A percentile compares a stretch with the other conserved stretches of the same genome.
These are phyloP conservation scores for Amphiprion percula DNA, from an alignment of 2,113 vertebrate genomes.

Conservation along the genomic window DNA sequence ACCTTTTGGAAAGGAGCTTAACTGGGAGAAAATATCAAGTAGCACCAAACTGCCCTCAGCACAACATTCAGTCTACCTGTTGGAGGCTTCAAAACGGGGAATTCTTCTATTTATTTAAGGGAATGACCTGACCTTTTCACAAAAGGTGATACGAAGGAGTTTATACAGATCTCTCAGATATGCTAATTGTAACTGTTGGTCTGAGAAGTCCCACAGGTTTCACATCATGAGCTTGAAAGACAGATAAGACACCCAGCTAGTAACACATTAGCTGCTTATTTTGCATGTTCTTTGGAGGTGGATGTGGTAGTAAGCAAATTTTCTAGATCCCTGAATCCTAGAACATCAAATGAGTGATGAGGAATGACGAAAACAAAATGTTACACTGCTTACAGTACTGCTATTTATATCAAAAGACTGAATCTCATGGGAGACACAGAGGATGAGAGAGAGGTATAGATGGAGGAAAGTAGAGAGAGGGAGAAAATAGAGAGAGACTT, in stretches of 20 bases:
- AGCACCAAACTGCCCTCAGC: conserved; percentile 1
- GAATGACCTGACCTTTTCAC: conserved; percentile 14
- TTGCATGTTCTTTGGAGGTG: not conserved
- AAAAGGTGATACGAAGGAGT: not conserved
- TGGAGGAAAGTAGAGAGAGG: conserved; percentile 7
- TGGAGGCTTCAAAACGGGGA: not conserved
- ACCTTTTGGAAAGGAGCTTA: conserved; percentile 34
- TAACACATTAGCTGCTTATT: not conserved
- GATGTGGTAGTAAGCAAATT: not conserved
- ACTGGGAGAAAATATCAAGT: not conserved
- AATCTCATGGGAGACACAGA: conserved; percentile 17
- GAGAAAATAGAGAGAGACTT: conserved; percentile 33
- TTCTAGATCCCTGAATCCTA: conserved; percentile 19
- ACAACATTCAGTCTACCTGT: not conserved
- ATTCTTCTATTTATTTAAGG: not conserved
- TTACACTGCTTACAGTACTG: conserved; percentile 17
- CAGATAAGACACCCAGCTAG: not conserved
- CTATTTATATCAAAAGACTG: conserved; percentile 37
- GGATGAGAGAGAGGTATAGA: conserved; percentile 4
- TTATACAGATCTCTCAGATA: not conserved
- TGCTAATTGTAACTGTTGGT: not conserved
- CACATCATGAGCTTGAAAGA: not conserved
- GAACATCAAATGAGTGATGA: conserved; percentile 28
- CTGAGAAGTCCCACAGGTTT: not conserved
- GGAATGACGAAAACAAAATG: not conserved